Evolutionary conservation across 2,113 vertebrate species (phyloP), one percentile per base, ranked within the genome.

Genomic region (Fukomys damarensis): DNA sequence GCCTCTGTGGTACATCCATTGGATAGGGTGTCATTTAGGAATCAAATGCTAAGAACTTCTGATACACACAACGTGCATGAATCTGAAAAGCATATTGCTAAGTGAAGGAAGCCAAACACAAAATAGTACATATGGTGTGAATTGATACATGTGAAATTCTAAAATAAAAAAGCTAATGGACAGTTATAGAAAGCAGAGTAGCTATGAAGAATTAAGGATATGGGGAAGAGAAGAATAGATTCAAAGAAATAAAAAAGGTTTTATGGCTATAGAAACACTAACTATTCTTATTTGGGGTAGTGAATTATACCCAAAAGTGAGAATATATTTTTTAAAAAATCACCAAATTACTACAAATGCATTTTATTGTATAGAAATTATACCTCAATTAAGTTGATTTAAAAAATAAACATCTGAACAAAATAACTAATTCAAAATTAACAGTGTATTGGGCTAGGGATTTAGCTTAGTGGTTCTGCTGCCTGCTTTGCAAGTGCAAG

Each of bases 301-400:
- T 43, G 63, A 66, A 91, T 41, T 70, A 22, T 46, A 91, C 10
- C 30, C 65, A 66, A 66, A 77, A 12, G 43, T 63, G 13, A 72
- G 7, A 68, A 28, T 81, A n/a, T n/a, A n/a, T 17, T 66, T 66
- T 66, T 66, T 35, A 14, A 66, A 72, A 79, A 70, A 70, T 30
- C 43, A 65, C 20, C 32, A 70, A 86, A 59, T 68, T 80, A 89
- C 9, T 74, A 24, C 16, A 30, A 9, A 28, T 61, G 11, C 46
- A 84, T 49, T 95, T 59, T 72, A n/a, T 59, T 68, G 66, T 66
- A 86, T 43, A n/a, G 58, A 80, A 86, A 80, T 85, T 59, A 86
- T 54, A 70, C 13, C 7, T 70, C 41, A 80, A 54, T 72, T 84
- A 92, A 38, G 54, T 81, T 92, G 43, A 81, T 70, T 49, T 86